Base-by-base conservation (phyloP, 2,113 vertebrate genomes). In the Hyla sarda region DNA sequence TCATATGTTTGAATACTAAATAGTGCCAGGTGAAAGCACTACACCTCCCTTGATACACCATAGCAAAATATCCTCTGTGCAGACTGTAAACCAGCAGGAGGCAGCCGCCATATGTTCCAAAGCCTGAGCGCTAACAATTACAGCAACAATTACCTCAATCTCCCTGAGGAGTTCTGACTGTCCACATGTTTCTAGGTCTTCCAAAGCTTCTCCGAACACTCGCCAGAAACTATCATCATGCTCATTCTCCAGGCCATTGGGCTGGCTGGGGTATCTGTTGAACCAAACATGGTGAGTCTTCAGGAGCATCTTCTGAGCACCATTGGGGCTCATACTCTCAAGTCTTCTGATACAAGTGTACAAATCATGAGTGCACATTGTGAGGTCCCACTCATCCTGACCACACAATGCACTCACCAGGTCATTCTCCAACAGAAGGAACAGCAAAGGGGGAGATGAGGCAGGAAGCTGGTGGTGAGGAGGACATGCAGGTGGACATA, bases 91-190 rank as follows among this genome's bases (percentile, higher is more conserved):
- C n/a, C n/a, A n/a, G n/a, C n/a, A n/a, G n/a, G n/a, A n/a, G n/a
- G n/a, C n/a, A n/a, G n/a, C n/a, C n/a, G n/a, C n/a, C n/a, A n/a
- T n/a, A n/a, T n/a, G n/a, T n/a, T n/a, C n/a, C n/a, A n/a, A n/a
- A n/a, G n/a, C n/a, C n/a, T n/a, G n/a, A n/a, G n/a, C n/a, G n/a
- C n/a, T n/a, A n/a, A n/a, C n/a, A n/a, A n/a, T n/a, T n/a, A 5
- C 13, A 32, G 16, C 12, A 67, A 10, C 11, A 28, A 16, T 93
- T 96, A 99, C 98, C 97, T 99, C 98, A 89, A 99, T 95, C 88
- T 99, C 97, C 93, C 98, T 94, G 90, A 99, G 96, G 91, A 99
- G 96, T 91, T 98, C 97, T 1, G 97, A 98, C 93, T 99, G 98
- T 87, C 98, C 98, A 17, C 98, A 99, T 65, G 98, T 98, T 95